Evolutionary conservation across 2,797 vertebrate species (phyloP).

Genomic region (Selene dorsalis): DNA sequence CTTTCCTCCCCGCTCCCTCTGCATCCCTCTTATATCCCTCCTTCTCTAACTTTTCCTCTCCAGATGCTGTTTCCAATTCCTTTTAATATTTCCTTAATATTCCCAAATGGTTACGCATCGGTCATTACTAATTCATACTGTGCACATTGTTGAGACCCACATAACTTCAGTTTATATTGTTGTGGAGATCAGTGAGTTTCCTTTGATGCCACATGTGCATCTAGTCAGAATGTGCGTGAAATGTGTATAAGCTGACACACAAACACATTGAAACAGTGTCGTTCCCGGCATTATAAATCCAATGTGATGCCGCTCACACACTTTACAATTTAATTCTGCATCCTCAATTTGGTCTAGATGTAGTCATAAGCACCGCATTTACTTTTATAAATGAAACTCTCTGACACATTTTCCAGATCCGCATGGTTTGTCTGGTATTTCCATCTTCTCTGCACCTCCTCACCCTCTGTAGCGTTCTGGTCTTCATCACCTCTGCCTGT

Average conservation of each 20-base stretch:
- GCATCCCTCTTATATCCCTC: neutral
- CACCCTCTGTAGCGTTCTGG: neutral
- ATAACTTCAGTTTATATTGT: too few relatives aligned
- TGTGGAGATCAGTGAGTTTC: too few relatives aligned
- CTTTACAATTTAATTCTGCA: neutral
- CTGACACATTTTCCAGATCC: slow-evolving; percentile 9
- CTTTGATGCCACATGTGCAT: too few relatives aligned
- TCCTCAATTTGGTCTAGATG: slow-evolving; percentile 3
- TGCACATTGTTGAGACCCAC: too few relatives aligned
- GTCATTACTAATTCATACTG: too few relatives aligned
- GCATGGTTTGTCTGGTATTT: neutral
- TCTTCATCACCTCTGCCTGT: neutral
- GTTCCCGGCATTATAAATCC: neutral
- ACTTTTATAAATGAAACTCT: neutral
- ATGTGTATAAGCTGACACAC: too few relatives aligned
- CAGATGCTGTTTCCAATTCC: neutral
- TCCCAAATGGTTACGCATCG: too few relatives aligned
- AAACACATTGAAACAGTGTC: too few relatives aligned
- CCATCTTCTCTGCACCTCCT: neutral
- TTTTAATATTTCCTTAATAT: neutral
- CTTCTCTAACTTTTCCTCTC: neutral
- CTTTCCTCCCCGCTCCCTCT: neutral
- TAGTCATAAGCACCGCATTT: neutral
- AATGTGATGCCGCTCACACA: too few relatives aligned
- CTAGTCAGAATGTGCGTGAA: too few relatives aligned